Evolutionary conservation across 2,113 vertebrate genomes (phyloP).

Genomic region (Labeo catla): DNA sequence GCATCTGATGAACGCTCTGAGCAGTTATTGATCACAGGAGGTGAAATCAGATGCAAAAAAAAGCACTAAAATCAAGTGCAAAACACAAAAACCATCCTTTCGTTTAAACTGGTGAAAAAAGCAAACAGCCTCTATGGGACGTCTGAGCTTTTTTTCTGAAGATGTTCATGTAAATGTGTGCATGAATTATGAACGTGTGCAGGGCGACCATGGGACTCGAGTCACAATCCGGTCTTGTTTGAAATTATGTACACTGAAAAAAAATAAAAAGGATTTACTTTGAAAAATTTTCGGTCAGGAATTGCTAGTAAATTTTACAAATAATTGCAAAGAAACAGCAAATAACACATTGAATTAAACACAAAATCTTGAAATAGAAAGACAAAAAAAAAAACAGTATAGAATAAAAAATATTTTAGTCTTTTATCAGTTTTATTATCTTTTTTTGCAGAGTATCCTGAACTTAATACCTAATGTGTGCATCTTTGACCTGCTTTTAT

Average conservation of each 20-base stretch:
- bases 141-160: neutral
- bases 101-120: neutral
- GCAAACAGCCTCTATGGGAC: neutral
- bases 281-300: neutral
- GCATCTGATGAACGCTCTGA: neutral
- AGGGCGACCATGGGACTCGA: neutral
- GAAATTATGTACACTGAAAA: neutral
- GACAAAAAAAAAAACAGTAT: neutral
- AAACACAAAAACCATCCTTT: neutral
- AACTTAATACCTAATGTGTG: neutral
- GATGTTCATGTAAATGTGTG: conserved; percentile 1
- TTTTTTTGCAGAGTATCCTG: neutral
- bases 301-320: neutral
- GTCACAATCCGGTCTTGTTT: neutral
- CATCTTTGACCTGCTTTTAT: neutral
- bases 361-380: neutral
- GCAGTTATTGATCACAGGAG: neutral
- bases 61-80: neutral
- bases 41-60: neutral
- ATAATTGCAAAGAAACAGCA: neutral
- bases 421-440: too few relatives aligned
- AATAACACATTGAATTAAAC: neutral
- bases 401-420: neutral
- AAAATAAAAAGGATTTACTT: neutral
- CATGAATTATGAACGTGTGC: conserved; percentile 1